A percentile compares a stretch with the other conserved stretches of the same genome.
Conservation (phyloP, 2,888 invertebrate genomes). For the Clostera curtula region DNA sequence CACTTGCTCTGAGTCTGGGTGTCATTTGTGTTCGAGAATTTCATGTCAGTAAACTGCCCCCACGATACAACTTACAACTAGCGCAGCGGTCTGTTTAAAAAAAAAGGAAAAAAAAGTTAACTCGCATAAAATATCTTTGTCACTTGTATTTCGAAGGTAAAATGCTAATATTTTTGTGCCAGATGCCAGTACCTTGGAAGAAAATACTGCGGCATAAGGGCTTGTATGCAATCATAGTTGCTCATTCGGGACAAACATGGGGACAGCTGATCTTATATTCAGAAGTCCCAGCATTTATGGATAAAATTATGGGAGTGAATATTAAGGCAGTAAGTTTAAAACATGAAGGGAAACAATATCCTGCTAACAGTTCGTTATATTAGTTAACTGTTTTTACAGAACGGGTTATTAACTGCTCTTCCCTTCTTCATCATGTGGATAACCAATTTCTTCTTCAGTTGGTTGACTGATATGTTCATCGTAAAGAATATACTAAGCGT, state of each 20-base stretch:
- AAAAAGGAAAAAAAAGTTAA: no score
- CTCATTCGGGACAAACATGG: slow-evolving; percentile 82
- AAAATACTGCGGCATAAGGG: slow-evolving; percentile 78
- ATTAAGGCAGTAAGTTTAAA: slow-evolving; percentile 58
- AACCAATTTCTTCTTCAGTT: slow-evolving; percentile 81
- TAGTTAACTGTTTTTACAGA: slow-evolving; percentile 52
- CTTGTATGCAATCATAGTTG: slow-evolving; percentile 67
- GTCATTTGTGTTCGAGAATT: no score
- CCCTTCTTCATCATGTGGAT: slow-evolving; percentile 86
- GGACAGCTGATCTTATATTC: slow-evolving; percentile 86
- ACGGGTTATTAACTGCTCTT: slow-evolving; percentile 80
- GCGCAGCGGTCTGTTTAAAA: no score
- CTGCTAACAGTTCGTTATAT: no score
- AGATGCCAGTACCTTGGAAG: slow-evolving; percentile 80
- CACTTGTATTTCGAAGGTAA: slow-evolving; percentile 3
- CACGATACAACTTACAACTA: no score
- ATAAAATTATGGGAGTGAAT: slow-evolving; percentile 80
- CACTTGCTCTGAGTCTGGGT: no score
- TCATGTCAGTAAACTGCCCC: no score
- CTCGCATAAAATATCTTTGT: background rate
- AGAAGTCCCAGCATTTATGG: slow-evolving; percentile 86
- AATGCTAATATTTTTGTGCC: slow-evolving; percentile 7
- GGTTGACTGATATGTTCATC: slow-evolving; percentile 77
- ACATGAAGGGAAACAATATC: no score
- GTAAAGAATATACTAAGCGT: slow-evolving; percentile 68